Evolutionary conservation across 2,797 vertebrate genomes (phyloP), one percentile per base, ranked within the genome.

Genomic region (Spinus pinus): DNA sequence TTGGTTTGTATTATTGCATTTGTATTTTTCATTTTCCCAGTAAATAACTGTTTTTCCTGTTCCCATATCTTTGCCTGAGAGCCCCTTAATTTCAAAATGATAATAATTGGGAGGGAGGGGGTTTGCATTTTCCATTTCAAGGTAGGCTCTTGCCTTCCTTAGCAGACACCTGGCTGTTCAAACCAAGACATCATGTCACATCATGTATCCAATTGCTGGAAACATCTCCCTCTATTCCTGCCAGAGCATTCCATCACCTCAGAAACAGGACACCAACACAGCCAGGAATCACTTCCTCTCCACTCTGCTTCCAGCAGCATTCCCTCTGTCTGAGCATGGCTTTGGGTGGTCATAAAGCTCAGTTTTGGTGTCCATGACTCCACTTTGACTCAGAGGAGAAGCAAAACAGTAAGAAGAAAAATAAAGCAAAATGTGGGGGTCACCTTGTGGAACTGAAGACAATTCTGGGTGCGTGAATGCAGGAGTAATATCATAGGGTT

Each of bases 141-240:
- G 51, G 2, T 6, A 21, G 20, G 20, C 20, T n/a, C 31, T 31
- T 54, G 53, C 53, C 31, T 54, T 53, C 51, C 51, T 31, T 31
- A 53, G 30, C 30, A 31, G 19, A 31, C 12, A 6, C 30, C 31
- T 54, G 53, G 2, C 31, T 22, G 3, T 33, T 35, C 33, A 57
- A 57, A 57, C 23, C 3, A 11, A 35, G 10, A 12, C 23, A 57
- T 19, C 50, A 51, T 51, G 50, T 30, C 17, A 19, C 28, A 30
- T 17, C 7, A 37, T 58, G 15, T 7, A 6, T 35, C 35, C 14
- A 27, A 33, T 22, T 9, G 30, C 19, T 62, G 58, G 41, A 46
- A 71, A 35, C 13, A 7, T 0, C 7, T 33, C 11, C 27, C 31
- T 30, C 9, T 54, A 2, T 14, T 3, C 28, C 25, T 23, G 1